Conservation (phyloP, 2,113 vertebrate species). For the Chionomys nivalis region DNA sequence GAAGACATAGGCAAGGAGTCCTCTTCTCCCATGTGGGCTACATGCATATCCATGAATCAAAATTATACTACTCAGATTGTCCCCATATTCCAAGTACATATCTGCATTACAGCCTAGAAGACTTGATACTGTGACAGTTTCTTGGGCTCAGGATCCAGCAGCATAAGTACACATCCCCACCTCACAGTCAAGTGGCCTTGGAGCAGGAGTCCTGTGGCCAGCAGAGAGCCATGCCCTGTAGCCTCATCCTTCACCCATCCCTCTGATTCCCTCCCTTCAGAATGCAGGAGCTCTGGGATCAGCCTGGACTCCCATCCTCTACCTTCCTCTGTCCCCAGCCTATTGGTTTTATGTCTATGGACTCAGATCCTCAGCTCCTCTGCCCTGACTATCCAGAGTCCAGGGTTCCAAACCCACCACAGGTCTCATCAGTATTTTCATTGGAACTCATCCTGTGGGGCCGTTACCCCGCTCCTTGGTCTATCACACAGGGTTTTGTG, state of each 20-base stretch:
- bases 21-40: neutral
- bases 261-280: neutral
- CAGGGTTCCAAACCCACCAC: rapidly evolving
- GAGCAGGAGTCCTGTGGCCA: neutral
- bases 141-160: neutral
- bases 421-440: neutral
- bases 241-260: neutral
- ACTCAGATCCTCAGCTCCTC: rapidly evolving
- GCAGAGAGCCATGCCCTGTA: rapidly evolving
- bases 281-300: neutral
- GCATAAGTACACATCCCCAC: rapidly evolving
- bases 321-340: neutral
- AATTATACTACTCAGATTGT: neutral
- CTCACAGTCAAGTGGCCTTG: neutral
- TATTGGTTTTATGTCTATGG: neutral
- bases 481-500: neutral
- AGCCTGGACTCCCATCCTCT: neutral
- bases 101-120: no score
- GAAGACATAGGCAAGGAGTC: neutral
- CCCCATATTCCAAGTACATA: neutral
- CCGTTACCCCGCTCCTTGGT: neutral
- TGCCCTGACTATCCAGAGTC: neutral
- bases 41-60: no score
- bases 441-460: neutral
- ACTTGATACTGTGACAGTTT: neutral